Conservation (phyloP, 1,140 invertebrate genomes). For the Drosophila azteca region DNA sequence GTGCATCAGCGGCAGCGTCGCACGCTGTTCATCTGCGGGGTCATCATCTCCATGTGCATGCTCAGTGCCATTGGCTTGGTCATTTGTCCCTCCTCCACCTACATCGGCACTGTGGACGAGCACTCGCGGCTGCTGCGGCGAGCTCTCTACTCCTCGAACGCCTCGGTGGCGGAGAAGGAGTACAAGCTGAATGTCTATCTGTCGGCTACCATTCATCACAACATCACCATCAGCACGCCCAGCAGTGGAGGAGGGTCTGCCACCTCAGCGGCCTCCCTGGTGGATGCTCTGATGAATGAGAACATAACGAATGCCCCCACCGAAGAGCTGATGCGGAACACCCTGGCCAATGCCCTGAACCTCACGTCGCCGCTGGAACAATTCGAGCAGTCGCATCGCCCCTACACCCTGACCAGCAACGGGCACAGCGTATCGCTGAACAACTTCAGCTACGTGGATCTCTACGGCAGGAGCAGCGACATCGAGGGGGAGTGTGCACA, state of each 20-base stretch:
- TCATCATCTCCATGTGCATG: conserved; percentile 90
- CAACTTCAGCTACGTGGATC: conserved; percentile 33
- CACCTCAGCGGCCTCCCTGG: conserved; percentile 29
- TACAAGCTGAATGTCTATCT: conserved; percentile 80
- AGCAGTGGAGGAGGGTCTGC: conserved; percentile 25
- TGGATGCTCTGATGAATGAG: conserved; percentile 56
- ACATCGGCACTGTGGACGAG: conserved; percentile 48
- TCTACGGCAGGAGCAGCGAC: conserved; percentile 6
- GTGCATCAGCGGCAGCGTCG: conserved; percentile 88
- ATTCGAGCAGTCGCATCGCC: conserved; percentile 59
- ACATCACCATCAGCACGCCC: conserved; percentile 80
- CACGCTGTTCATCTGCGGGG: conserved; percentile 91
- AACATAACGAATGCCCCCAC: conserved; percentile 54
- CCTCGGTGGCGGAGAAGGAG: conserved; percentile 52
- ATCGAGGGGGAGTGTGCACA: conserved; percentile 84
- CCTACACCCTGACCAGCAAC: conserved; percentile 33
- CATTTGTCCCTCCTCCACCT: conserved; percentile 66
- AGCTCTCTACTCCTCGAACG: conserved; percentile 27
- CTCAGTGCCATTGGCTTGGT: conserved; percentile 85
- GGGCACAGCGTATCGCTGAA: conserved; percentile 28
- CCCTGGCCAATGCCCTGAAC: conserved; percentile 64
- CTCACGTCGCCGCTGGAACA: conserved; percentile 43
- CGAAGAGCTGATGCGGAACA: conserved; percentile 61
- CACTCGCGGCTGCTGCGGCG: conserved; percentile 10
- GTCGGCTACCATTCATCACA: conserved; percentile 83